phyloP scores from a whole-genome alignment of 2,113 vertebrate genomes.

The Ammodytes marinus region DNA sequence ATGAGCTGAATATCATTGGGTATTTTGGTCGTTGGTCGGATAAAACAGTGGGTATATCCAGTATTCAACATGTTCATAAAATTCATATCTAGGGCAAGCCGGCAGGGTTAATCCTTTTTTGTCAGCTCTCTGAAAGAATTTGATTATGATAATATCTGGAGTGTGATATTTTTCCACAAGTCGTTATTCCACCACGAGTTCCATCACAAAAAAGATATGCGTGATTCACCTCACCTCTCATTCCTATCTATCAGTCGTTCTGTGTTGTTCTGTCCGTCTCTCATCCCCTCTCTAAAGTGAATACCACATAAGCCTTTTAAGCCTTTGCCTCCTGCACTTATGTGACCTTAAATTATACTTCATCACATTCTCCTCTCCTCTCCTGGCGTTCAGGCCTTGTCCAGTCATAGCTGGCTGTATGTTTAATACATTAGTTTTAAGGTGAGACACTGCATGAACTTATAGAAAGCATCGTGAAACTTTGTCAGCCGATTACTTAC shows the following conservation, averaged over 20 bases:
- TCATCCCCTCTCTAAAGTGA: conserved; percentile 25
- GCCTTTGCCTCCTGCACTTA: conserved; percentile 33
- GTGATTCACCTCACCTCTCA: conserved; percentile 1
- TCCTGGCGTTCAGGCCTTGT: background rate
- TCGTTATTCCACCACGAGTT: conserved; percentile 8
- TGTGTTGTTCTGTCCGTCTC: conserved; percentile 14
- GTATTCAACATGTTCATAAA: background rate
- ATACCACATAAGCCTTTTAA: conserved; percentile 49
- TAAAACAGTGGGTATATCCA: background rate
- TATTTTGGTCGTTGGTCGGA: background rate
- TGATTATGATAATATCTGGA: conserved; percentile 10
- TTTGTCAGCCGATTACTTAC: too few relatives aligned
- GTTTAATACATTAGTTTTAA: conserved; percentile 5
- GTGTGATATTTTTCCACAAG: conserved; percentile 6
- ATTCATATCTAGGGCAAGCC: background rate
- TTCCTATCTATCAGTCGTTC: background rate
- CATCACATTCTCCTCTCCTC: conserved; percentile 4
- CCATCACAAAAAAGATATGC: background rate
- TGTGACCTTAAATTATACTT: conserved; percentile 44
- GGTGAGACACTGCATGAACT: too few relatives aligned
- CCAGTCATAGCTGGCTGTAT: background rate
- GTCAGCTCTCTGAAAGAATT: background rate
- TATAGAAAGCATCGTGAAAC: too few relatives aligned
- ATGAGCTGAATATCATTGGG: background rate
- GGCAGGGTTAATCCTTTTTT: conserved; percentile 3